Conservation (phyloP, 2,888 invertebrate genomes). For the Morpho deidamia region DNA sequence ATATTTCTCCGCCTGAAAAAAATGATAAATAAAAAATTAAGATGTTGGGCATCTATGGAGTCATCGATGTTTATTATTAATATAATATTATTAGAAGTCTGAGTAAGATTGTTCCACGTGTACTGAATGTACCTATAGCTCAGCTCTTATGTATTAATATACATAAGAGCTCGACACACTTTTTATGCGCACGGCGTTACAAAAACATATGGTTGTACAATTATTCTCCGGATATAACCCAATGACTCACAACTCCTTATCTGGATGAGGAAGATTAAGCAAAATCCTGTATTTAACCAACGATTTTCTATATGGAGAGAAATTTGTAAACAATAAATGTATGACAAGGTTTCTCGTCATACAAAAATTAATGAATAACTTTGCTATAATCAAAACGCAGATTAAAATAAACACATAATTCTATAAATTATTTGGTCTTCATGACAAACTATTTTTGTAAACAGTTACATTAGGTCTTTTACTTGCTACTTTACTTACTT, state of each 20-base stretch:
- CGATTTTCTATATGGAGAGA: conserved; percentile 24
- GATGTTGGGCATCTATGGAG: too few relatives aligned
- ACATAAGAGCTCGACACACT: conserved; percentile 43
- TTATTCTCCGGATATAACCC: conserved; percentile 56
- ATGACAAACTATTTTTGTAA: too few relatives aligned
- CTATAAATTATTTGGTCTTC: too few relatives aligned
- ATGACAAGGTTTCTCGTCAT: too few relatives aligned
- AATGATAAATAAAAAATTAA: too few relatives aligned
- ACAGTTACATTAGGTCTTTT: too few relatives aligned
- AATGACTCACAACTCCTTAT: conserved; percentile 60
- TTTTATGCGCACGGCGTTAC: conserved; percentile 49
- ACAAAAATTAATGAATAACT: too few relatives aligned
- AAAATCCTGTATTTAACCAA: conserved; percentile 42
- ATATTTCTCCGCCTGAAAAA: too few relatives aligned
- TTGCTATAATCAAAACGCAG: too few relatives aligned
- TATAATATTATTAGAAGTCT: not conserved
- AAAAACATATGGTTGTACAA: conserved; percentile 64
- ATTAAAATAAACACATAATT: too few relatives aligned
- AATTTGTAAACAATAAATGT: not conserved
- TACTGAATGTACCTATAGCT: not conserved
- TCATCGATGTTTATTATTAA: too few relatives aligned
- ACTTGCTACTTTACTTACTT: too few relatives aligned
- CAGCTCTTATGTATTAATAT: conserved; percentile 9
- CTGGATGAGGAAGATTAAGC: conserved; percentile 56
- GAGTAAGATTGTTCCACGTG: conserved; percentile 3